Conservation (phyloP, 2,888 invertebrate species). For the Pristionchus entomophagus region DNA sequence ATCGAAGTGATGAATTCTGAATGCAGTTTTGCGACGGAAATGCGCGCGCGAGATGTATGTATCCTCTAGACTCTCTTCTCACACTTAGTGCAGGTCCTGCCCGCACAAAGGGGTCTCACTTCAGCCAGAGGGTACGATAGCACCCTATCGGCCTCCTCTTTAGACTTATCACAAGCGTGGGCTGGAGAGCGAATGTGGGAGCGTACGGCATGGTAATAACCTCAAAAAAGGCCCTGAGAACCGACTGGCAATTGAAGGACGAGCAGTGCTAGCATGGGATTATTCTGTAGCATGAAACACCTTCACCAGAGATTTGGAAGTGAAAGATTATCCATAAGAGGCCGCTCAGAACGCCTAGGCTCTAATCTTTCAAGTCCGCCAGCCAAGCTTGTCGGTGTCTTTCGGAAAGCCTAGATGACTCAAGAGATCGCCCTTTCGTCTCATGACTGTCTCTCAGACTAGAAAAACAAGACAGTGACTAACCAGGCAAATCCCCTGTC, state of each 20-base stretch:
- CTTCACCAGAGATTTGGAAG: background rate
- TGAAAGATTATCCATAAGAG: background rate
- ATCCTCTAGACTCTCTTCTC: background rate
- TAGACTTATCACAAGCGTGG: background rate
- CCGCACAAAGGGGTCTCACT: background rate
- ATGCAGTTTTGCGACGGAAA: too few relatives aligned
- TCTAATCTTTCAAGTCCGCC: background rate
- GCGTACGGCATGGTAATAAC: background rate
- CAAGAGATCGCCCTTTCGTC: background rate
- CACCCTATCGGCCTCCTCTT: too few relatives aligned
- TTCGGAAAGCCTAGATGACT: background rate
- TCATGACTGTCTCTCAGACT: background rate
- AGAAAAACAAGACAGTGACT: background rate
- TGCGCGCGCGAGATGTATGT: background rate
- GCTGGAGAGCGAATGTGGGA: slow-evolving; percentile 20
- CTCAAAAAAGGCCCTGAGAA: slow-evolving; percentile 1
- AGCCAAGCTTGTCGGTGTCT: background rate
- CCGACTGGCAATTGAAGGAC: slow-evolving; percentile 7
- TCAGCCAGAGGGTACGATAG: background rate
- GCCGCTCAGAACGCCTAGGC: background rate
- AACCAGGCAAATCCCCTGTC: background rate
- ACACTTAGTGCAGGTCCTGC: background rate
- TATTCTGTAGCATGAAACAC: background rate
- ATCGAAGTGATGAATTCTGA: too few relatives aligned
- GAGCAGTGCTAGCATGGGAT: background rate